Evolutionary conservation across 2,888 invertebrate genomes (phyloP).

Genomic region (Platynereis dumerilii): DNA sequence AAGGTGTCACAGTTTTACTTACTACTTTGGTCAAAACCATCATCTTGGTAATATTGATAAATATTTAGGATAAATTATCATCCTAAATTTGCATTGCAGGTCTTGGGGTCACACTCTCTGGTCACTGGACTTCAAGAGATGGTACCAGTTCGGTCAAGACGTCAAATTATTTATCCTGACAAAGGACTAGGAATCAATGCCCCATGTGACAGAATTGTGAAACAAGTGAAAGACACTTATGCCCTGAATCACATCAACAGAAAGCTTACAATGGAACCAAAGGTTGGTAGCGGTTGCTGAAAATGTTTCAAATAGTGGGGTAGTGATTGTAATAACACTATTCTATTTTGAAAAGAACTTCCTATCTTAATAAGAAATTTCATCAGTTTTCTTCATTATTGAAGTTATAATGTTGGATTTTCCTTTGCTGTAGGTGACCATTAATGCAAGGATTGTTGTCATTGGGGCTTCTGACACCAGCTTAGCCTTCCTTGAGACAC

Average conservation of each 20-base stretch:
- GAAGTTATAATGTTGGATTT: too few species aligned
- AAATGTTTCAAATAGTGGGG: too few species aligned
- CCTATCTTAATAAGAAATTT: too few species aligned
- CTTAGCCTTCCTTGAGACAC: constrained; percentile 58
- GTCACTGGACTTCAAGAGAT: constrained; percentile 56
- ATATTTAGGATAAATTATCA: too few species aligned
- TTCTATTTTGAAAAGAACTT: too few species aligned
- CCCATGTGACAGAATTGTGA: constrained; percentile 59
- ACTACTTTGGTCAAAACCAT: too few species aligned
- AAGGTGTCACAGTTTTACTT: too few species aligned
- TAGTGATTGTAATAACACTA: too few species aligned
- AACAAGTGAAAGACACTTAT: constrained; percentile 48
- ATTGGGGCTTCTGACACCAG: constrained; percentile 63
- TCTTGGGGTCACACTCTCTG: constrained; percentile 52
- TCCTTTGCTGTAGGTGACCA: constrained; percentile 50
- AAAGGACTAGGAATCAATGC: constrained; percentile 57
- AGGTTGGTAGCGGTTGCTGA: constrained; percentile 47
- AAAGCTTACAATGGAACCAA: constrained; percentile 62
- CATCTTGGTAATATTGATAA: too few species aligned
- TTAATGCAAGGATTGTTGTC: constrained; percentile 63
- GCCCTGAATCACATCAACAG: constrained; percentile 62
- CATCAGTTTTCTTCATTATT: too few species aligned
- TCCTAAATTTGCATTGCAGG: constrained; percentile 32
- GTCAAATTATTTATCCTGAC: constrained; percentile 60
- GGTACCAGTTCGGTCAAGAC: constrained; percentile 60